Evolutionary conservation across 1,140 invertebrate genomes (phyloP).

Genomic region (Odontomachus brunneus): DNA sequence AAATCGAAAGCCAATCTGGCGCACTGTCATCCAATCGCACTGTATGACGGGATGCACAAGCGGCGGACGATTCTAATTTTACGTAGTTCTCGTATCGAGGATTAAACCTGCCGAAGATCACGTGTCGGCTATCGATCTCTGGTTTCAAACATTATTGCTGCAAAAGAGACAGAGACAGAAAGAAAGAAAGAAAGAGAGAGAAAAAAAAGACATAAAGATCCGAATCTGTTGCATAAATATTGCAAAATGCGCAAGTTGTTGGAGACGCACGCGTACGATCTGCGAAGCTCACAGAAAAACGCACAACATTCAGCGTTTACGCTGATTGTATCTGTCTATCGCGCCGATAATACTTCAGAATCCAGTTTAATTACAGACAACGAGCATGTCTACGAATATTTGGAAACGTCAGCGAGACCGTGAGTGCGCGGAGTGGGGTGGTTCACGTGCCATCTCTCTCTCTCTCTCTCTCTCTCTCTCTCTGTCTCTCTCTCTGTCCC

Average conservation of each 20-base stretch:
- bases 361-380: background rate
- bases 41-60: constrained; percentile 3
- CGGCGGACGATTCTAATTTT: constrained; percentile 30
- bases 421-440: background rate
- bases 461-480: too few relatives aligned
- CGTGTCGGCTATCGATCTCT: background rate
- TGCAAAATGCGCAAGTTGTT: background rate
- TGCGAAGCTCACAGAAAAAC: too few relatives aligned
- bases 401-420: background rate
- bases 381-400: background rate
- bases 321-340: background rate
- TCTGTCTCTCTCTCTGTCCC: background rate
- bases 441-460: background rate
- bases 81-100: constrained; percentile 26
- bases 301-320: too few relatives aligned
- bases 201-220: background rate
- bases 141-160: background rate
- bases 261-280: too few relatives aligned
- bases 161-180: background rate
- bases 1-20: constrained; percentile 54
- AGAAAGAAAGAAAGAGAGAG: too few relatives aligned
- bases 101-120: constrained; percentile 22
- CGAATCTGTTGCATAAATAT: background rate
- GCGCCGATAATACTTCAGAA: background rate
- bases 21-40: constrained; percentile 29